A percentile compares a stretch with the other conserved stretches of the same genome.
These are phyloP conservation scores for Poecilia wingei DNA, from an alignment of 2,797 vertebrate genomes.

Conservation along the genomic window DNA sequence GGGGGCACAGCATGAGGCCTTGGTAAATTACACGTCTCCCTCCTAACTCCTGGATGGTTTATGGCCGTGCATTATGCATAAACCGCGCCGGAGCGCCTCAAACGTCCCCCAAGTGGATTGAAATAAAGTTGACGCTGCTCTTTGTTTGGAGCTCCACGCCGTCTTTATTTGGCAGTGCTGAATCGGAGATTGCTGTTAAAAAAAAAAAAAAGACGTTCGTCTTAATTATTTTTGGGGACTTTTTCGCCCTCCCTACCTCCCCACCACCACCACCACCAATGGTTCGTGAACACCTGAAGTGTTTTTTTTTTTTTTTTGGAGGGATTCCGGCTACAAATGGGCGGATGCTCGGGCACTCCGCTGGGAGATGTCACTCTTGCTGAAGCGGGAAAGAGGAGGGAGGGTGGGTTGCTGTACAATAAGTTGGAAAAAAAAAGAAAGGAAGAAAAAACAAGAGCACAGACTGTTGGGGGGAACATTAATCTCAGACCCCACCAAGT, in stretches of 20 bases:
- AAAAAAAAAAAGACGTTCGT: conserved; percentile 59
- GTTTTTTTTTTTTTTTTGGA: conserved; percentile 69
- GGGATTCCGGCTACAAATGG: conserved; percentile 74
- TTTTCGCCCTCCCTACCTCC: not conserved
- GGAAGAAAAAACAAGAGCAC: not conserved
- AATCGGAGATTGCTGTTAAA: conserved; percentile 78
- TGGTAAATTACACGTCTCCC: conserved; percentile 82
- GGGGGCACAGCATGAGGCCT: conserved; percentile 76
- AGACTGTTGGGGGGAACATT: not conserved
- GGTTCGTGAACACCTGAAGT: conserved; percentile 80
- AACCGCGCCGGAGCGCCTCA: conserved; percentile 76
- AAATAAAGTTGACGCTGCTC: conserved; percentile 85
- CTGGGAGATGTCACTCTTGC: conserved; percentile 60
- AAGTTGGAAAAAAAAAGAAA: not conserved
- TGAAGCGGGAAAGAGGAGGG: conserved; percentile 31
- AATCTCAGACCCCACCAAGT: not conserved
- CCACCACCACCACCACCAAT: conserved; percentile 10
- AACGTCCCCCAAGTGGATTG: conserved; percentile 84
- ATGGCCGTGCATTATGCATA: conserved; percentile 83
- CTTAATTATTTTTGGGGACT: conserved; percentile 81
- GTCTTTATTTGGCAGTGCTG: conserved; percentile 82
- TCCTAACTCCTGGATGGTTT: conserved; percentile 82
- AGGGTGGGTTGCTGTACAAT: not conserved
- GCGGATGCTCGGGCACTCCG: conserved; percentile 66
- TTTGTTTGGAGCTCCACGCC: conserved; percentile 80